Conservation (phyloP, 1,140 invertebrate species). For the Venturia canescens region DNA sequence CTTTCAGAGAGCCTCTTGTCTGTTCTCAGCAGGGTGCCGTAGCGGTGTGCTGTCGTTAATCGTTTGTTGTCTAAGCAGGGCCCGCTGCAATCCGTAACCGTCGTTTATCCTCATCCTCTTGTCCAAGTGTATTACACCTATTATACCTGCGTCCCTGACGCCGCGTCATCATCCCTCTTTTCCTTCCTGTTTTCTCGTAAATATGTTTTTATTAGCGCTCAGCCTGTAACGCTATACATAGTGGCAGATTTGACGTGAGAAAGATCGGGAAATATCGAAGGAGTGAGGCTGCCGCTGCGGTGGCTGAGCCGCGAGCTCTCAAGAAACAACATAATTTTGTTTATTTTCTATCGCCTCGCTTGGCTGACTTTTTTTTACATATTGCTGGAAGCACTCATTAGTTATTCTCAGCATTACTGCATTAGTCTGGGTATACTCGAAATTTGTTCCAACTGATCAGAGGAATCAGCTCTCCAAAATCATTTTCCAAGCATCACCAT, state of each 20-base stretch:
- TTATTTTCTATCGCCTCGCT: no score
- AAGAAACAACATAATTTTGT: not conserved
- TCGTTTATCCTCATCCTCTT: conserved; percentile 43
- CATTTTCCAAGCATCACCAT: no score
- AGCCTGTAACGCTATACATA: not conserved
- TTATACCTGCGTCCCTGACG: conserved; percentile 41
- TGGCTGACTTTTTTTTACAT: no score
- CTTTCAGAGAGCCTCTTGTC: conserved; percentile 11
- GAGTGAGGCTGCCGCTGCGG: not conserved
- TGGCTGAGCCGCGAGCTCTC: no score
- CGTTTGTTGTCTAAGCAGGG: conserved; percentile 73
- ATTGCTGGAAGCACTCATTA: no score
- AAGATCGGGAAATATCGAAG: not conserved
- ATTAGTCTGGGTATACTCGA: no score
- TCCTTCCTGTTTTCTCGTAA: conserved; percentile 15
- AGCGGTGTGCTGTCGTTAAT: conserved; percentile 71
- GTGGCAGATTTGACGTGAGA: not conserved
- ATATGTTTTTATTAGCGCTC: not conserved
- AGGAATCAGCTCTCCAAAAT: no score
- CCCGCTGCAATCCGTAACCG: conserved; percentile 51
- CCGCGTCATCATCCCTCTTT: conserved; percentile 8
- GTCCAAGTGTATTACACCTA: conserved; percentile 29
- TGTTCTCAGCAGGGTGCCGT: conserved; percentile 60
- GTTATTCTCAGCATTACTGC: no score
- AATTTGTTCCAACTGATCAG: no score